Conservation (phyloP, 2,888 invertebrate genomes). For the Rhingia rostrata region DNA sequence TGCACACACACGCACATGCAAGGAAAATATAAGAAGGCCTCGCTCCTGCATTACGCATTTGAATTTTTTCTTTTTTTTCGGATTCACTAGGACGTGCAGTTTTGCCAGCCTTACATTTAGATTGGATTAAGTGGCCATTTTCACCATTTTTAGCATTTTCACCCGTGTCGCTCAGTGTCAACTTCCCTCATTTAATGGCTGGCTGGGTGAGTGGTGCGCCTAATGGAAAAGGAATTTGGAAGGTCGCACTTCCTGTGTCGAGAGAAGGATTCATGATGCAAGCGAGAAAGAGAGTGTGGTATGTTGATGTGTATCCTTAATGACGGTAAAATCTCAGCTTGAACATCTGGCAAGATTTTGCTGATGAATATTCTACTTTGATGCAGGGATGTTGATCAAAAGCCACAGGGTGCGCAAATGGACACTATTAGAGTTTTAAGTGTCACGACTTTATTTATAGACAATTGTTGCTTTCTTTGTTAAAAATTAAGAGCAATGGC, state of each 20-base stretch:
- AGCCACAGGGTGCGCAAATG: conserved; percentile 46
- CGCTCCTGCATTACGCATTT: conserved; percentile 45
- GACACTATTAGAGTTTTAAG: conserved; percentile 57
- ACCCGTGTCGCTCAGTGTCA: conserved; percentile 66
- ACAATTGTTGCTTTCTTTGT: conserved; percentile 36
- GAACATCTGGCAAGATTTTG: conserved; percentile 74
- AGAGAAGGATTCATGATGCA: conserved; percentile 28
- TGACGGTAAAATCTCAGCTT: conserved; percentile 71
- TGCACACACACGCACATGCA: conserved; percentile 35
- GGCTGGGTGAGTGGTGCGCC: conserved; percentile 50
- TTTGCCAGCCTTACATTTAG: conserved; percentile 69
- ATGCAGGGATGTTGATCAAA: conserved; percentile 20
- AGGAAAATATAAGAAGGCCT: conserved; percentile 31
- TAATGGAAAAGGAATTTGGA: conserved; percentile 73
- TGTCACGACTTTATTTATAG: conserved; percentile 43
- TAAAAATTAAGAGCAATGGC: not conserved
- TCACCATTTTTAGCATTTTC: conserved; percentile 61
- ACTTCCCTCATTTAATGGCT: conserved; percentile 64
- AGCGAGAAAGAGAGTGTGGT: conserved; percentile 8
- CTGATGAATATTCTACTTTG: conserved; percentile 38
- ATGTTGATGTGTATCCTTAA: conserved; percentile 53
- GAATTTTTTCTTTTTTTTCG: conserved; percentile 40
- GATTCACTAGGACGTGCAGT: conserved; percentile 44
- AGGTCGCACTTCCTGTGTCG: conserved; percentile 66
- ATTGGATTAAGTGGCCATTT: conserved; percentile 74